Evolutionary conservation across 2,888 invertebrate genomes (phyloP).

Genomic region (Sesia apiformis): DNA sequence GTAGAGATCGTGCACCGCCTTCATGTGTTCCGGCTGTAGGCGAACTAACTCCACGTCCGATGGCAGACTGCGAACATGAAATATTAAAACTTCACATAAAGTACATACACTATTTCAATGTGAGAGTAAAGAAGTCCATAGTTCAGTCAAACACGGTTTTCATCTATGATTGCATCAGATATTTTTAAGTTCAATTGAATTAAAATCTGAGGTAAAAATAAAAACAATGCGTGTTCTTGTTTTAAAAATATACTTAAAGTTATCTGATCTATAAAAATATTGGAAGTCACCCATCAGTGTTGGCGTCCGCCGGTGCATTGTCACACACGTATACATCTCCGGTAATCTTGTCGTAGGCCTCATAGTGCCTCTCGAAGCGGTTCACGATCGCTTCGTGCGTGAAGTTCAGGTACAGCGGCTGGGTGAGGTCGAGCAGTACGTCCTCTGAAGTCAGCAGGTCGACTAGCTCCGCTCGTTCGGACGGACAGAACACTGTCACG

Average conservation of each 20-base stretch:
- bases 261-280: too few relatives aligned
- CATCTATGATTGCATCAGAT: neutral
- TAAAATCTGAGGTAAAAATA: too few relatives aligned
- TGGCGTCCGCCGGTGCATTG: conserved; percentile 74
- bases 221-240: too few relatives aligned
- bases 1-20: conserved; percentile 88
- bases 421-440: conserved; percentile 84
- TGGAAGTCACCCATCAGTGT: conserved; percentile 72
- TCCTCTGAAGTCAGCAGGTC: conserved; percentile 84
- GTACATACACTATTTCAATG: too few relatives aligned
- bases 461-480: conserved; percentile 81
- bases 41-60: conserved; percentile 85
- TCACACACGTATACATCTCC: conserved; percentile 87
- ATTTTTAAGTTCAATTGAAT: neutral
- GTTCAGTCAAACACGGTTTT: too few relatives aligned
- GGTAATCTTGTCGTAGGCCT: conserved; percentile 85
- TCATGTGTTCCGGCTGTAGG: conserved; percentile 84
- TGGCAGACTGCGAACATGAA: conserved; percentile 53
- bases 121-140: too few relatives aligned
- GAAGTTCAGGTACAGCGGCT: conserved; percentile 89
- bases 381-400: conserved; percentile 87
- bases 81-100: neutral
- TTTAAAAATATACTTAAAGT: too few relatives aligned
- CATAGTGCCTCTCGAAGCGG: conserved; percentile 77
- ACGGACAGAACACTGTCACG: conserved; percentile 89